Conservation (phyloP, 2,797 vertebrate species). For the Oryzias dopingdopingensis region DNA sequence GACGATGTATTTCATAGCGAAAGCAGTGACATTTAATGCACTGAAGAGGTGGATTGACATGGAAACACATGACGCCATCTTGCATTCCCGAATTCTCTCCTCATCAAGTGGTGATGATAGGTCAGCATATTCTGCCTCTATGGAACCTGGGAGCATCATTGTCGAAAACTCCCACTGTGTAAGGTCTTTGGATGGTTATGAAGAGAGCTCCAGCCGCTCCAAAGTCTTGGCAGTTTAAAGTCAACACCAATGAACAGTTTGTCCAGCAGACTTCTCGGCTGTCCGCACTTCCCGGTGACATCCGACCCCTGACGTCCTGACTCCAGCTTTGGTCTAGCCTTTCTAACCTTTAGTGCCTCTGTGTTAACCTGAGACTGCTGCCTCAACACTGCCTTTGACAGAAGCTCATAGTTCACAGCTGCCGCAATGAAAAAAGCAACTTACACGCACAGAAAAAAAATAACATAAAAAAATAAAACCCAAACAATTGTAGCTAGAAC, state of each 20-base stretch:
- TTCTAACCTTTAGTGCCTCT: conserved; percentile 7
- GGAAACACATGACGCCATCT: conserved; percentile 51
- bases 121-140: conserved; percentile 55
- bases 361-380: conserved; percentile 19
- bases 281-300: conserved; percentile 54
- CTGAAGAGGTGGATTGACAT: conserved; percentile 49
- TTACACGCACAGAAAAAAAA: background rate
- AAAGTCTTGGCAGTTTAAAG: conserved; percentile 50
- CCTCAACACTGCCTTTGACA: background rate
- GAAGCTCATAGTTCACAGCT: background rate
- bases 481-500: conserved; percentile 24
- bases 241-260: conserved; percentile 55
- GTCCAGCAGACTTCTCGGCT: conserved; percentile 54
- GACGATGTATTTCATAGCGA: conserved; percentile 16
- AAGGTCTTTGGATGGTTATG: conserved; percentile 21
- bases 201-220: conserved; percentile 28
- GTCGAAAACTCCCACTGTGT: conserved; percentile 50
- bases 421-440: no score
- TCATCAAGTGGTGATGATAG: conserved; percentile 69
- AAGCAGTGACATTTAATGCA: conserved; percentile 34
- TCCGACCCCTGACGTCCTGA: conserved; percentile 50
- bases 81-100: conserved; percentile 60
- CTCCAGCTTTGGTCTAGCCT: conserved; percentile 21
- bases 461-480: background rate
- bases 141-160: conserved; percentile 49